A percentile compares a stretch with the other conserved stretches of the same genome.
Conservation (phyloP, 2,888 invertebrate genomes). For the Melinaea menophilus region DNA sequence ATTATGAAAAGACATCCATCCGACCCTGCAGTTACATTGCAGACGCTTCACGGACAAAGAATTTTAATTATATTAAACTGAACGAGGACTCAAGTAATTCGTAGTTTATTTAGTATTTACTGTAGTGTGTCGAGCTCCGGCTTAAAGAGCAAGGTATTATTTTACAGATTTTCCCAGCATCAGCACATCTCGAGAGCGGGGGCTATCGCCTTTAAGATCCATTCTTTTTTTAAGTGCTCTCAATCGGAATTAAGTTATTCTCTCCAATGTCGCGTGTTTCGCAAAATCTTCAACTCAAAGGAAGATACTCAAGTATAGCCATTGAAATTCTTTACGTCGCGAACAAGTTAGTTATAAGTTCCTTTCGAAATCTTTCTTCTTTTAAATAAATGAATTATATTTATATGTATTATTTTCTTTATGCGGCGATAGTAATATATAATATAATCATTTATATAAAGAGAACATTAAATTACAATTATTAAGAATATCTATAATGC, state of each 20-base stretch:
- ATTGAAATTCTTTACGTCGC: constrained; percentile 34
- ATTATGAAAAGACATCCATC: constrained; percentile 27
- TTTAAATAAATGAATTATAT: constrained; percentile 3
- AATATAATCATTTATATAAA: too few relatives aligned
- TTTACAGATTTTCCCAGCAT: constrained; percentile 65
- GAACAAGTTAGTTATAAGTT: constrained; percentile 32
- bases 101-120: constrained; percentile 65
- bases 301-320: constrained; percentile 31
- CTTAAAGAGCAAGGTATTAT: constrained; percentile 63
- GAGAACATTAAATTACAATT: too few relatives aligned
- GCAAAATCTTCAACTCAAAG: constrained; percentile 33
- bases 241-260: constrained; percentile 61
- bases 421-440: too few relatives aligned
- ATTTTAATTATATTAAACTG: constrained; percentile 74
- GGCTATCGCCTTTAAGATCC: constrained; percentile 46
- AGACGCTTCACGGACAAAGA: constrained; percentile 57
- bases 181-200: constrained; percentile 54
- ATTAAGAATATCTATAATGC: too few relatives aligned
- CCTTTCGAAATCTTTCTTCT: constrained; percentile 29
- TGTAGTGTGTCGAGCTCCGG: constrained; percentile 65
- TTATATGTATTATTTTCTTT: background rate
- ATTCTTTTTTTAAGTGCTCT: constrained; percentile 59
- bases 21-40: constrained; percentile 34
- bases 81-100: constrained; percentile 64
- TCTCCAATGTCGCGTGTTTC: constrained; percentile 37